Evolutionary conservation across 1,140 invertebrate genomes (phyloP).

Genomic region (Akabosia matsudoensis): DNA sequence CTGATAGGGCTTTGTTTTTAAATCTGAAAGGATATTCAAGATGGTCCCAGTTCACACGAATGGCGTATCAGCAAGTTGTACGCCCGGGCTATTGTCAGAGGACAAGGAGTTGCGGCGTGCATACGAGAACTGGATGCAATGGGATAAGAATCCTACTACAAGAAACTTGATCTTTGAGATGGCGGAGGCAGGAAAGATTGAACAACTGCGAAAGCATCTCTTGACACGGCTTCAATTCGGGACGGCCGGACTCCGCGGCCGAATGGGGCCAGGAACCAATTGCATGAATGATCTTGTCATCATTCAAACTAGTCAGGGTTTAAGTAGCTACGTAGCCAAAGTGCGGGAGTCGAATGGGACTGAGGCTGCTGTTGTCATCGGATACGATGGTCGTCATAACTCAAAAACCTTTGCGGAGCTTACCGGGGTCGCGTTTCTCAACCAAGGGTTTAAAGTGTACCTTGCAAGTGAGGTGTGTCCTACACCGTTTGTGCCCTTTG

Average conservation of each 20-base stretch:
- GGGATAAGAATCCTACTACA: background rate
- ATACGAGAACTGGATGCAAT: background rate
- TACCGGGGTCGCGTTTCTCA: slow-evolving; percentile 77
- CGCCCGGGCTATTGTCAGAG: background rate
- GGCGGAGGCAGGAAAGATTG: slow-evolving; percentile 54
- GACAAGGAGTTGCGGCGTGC: background rate
- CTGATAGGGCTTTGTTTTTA: background rate
- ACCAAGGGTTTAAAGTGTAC: slow-evolving; percentile 73
- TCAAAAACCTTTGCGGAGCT: slow-evolving; percentile 89
- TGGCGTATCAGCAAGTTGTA: background rate
- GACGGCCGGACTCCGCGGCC: slow-evolving; percentile 83
- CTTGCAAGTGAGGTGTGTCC: slow-evolving; percentile 78
- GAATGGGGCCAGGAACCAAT: slow-evolving; percentile 87
- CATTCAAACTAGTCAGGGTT: slow-evolving; percentile 91
- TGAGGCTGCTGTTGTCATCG: slow-evolving; percentile 58
- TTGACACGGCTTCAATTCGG: slow-evolving; percentile 74
- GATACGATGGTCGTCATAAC: slow-evolving; percentile 92
- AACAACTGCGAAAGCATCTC: slow-evolving; percentile 59
- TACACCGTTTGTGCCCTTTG: slow-evolving; percentile 90
- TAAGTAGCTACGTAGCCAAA: slow-evolving; percentile 63
- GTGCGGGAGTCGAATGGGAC: slow-evolving; percentile 58
- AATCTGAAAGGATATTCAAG: background rate
- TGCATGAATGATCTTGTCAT: slow-evolving; percentile 98
- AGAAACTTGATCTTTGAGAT: slow-evolving; percentile 49
- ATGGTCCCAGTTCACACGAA: background rate